phyloP scores from a whole-genome alignment of 53 echinoderm and acorn worm genomes.

The Crossaster papposus region DNA sequence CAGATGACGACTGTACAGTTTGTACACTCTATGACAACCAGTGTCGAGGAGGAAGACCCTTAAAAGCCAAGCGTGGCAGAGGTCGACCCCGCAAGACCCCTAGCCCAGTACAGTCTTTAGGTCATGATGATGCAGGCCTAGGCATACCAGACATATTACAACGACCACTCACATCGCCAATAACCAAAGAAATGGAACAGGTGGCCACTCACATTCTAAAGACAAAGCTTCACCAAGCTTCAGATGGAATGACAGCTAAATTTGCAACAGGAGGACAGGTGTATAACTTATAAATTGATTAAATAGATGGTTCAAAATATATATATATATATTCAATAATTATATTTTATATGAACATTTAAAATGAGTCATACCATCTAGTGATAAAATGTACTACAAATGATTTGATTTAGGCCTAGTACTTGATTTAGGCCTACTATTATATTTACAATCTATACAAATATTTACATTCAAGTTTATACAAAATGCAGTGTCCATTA shows the following conservation, averaged over 20 bases:
- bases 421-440: no score
- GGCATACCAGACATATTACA: conserved; percentile 4
- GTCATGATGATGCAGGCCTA: no score
- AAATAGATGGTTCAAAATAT: no score
- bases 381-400: no score
- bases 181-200: conserved; percentile 4
- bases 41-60: not conserved
- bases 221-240: conserved; percentile 24
- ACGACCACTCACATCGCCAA: not conserved
- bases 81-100: not conserved
- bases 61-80: not conserved
- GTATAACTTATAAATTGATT: no score
- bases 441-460: no score
- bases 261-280: conserved; percentile 24
- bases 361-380: no score
- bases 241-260: not conserved
- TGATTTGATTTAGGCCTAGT: no score
- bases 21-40: not conserved
- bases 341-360: no score
- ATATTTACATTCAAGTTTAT: no score
- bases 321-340: no score
- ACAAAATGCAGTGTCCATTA: no score
- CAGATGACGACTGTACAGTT: not conserved
- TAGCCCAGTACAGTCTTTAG: not conserved
- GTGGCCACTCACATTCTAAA: conserved; percentile 26